Evolutionary conservation across 2,113 vertebrate species (phyloP).

Genomic region (Suricata suricatta): DNA sequence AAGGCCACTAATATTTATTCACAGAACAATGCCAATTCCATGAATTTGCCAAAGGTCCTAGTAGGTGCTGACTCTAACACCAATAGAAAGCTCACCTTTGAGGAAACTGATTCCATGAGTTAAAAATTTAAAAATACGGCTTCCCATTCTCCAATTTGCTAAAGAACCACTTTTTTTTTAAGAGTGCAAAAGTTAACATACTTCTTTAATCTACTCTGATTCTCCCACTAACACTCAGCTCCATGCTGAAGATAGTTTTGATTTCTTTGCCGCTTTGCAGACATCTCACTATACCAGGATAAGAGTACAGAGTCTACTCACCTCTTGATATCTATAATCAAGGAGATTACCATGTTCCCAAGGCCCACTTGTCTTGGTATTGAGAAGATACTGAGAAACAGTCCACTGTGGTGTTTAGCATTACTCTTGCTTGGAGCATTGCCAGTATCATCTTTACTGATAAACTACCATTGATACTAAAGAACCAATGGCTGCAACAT

Average conservation of each 20-base stretch:
- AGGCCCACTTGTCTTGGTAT: too few relatives aligned
- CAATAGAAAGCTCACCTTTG: neutral
- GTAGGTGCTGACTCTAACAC: neutral
- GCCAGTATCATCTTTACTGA: neutral
- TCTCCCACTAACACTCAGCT: neutral
- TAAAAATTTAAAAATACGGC: neutral
- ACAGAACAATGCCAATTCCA: neutral
- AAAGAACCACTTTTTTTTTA: neutral
- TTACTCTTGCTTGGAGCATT: neutral
- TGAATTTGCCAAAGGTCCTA: neutral
- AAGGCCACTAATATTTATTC: neutral
- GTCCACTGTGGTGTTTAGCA: neutral
- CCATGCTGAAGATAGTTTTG: neutral
- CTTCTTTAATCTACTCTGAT: neutral
- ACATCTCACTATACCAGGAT: neutral
- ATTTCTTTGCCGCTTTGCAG: neutral
- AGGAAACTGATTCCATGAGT: neutral
- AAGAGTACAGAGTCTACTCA: neutral
- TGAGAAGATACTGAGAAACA: neutral
- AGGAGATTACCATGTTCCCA: neutral
- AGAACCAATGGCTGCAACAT: neutral
- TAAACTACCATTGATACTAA: neutral
- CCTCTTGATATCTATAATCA: neutral
- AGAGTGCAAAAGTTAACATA: neutral
- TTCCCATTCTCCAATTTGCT: neutral